These are phyloP conservation scores for Aphidius gifuensis DNA, from an alignment of 1,140 invertebrate species.

Conservation along the genomic window DNA sequence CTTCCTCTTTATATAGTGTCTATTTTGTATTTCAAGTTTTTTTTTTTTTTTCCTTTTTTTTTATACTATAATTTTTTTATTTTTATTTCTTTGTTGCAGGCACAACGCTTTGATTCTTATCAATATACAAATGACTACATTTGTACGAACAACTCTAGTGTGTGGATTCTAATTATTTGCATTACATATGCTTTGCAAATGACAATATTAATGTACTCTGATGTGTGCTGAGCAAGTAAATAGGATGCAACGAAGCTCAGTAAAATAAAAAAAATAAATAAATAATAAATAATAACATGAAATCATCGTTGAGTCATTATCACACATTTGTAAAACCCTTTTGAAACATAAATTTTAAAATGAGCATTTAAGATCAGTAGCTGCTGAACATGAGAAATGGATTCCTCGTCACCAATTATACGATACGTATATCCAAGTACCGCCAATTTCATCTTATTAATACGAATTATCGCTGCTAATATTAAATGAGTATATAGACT, in stretches of 20 bases:
- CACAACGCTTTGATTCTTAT: conserved; percentile 40
- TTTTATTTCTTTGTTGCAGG: conserved; percentile 35
- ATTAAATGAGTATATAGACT: conserved; percentile 38
- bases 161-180: conserved; percentile 21
- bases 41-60: conserved; percentile 11
- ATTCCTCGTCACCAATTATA: conserved; percentile 8
- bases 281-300: neutral
- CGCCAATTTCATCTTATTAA: conserved; percentile 53
- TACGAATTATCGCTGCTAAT: conserved; percentile 51
- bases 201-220: conserved; percentile 19
- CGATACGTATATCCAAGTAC: conserved; percentile 32
- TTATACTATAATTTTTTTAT: conserved; percentile 17
- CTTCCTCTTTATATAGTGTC: conserved; percentile 7
- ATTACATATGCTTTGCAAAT: conserved; percentile 18
- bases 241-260: neutral
- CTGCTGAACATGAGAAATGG: neutral
- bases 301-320: neutral
- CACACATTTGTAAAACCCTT: too few relatives aligned
- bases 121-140: conserved; percentile 46
- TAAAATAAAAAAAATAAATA: neutral
- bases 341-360: too few relatives aligned
- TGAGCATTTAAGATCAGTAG: too few relatives aligned
- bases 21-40: conserved; percentile 13
- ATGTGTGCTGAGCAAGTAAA: conserved; percentile 7
- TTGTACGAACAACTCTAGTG: conserved; percentile 33